Percentiles rank a stretch among this genome's conserved stretches.
Conservation (phyloP, 2,797 vertebrate genomes). For the Takifugu rubripes region DNA sequence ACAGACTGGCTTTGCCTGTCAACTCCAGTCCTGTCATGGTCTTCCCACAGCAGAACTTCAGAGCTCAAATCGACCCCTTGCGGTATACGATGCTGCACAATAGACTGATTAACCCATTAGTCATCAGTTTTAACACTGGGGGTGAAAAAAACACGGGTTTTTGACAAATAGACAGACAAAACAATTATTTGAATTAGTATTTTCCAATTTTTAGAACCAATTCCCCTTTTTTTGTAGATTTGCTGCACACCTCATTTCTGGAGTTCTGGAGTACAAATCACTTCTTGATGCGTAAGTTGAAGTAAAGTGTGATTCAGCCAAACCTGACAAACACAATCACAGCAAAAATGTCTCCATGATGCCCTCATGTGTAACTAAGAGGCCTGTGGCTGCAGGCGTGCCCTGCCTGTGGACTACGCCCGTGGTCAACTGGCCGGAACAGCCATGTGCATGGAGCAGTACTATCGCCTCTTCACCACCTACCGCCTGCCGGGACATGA, state of each 20-base stretch:
- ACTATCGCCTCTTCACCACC: constrained; percentile 91
- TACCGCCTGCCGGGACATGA: constrained; percentile 87
- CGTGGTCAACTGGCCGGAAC: constrained; percentile 88
- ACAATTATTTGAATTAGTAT: too few relatives aligned
- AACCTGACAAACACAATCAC: neutral
- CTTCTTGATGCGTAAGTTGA: constrained; percentile 89
- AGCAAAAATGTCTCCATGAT: neutral
- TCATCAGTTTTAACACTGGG: neutral
- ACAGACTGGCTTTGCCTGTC: constrained; percentile 87
- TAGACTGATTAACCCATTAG: neutral
- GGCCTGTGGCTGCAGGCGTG: constrained; percentile 70
- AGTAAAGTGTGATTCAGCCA: neutral
- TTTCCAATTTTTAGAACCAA: too few relatives aligned
- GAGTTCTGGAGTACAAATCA: constrained; percentile 91
- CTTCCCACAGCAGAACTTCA: constrained; percentile 88
- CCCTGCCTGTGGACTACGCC: constrained; percentile 84
- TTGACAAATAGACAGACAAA: neutral
- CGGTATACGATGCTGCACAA: constrained; percentile 71
- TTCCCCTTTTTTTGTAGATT: constrained; percentile 75
- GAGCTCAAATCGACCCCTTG: constrained; percentile 82
- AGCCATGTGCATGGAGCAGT: constrained; percentile 95
- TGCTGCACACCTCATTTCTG: constrained; percentile 91
- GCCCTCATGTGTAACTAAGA: constrained; percentile 1
- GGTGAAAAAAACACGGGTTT: neutral
- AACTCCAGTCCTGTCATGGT: constrained; percentile 95